Evolutionary conservation across 2,113 vertebrate species (phyloP).

Genomic region (Gasterosteus aculeatus): DNA sequence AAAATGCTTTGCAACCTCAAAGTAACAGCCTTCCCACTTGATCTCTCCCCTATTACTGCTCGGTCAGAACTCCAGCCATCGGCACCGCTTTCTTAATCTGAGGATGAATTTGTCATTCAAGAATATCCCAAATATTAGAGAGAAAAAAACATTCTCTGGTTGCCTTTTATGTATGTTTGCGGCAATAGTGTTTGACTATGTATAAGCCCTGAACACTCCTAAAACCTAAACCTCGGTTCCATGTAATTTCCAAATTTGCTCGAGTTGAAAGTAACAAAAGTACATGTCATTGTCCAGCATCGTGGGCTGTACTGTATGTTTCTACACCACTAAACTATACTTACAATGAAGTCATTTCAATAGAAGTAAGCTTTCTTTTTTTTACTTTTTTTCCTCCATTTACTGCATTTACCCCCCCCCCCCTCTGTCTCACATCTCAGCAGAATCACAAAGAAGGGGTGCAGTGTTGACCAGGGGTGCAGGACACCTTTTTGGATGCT

Average conservation of each 20-base stretch:
- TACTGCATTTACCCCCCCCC: neutral
- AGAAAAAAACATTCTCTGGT: neutral
- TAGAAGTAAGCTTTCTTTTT: neutral
- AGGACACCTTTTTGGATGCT: slow-evolving; percentile 40
- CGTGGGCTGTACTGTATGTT: neutral
- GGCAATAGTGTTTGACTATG: neutral
- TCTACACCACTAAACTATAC: neutral
- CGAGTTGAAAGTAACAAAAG: neutral
- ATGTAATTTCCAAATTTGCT: neutral
- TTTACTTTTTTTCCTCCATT: slow-evolving; percentile 10
- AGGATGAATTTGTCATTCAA: neutral
- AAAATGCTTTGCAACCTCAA: neutral
- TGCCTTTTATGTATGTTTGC: neutral
- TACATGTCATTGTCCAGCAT: slow-evolving; percentile 5
- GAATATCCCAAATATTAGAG: neutral
- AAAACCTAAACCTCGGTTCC: neutral
- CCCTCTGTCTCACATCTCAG: neutral
- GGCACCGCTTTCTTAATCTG: neutral
- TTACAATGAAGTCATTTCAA: neutral
- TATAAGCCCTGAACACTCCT: neutral
- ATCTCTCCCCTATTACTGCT: neutral
- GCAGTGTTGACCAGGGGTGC: neutral
- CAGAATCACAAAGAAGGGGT: neutral
- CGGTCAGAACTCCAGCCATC: neutral
- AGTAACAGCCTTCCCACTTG: neutral